Evolutionary conservation across 2,797 vertebrate species (phyloP).

Genomic region (Pithecia hirsuta): DNA sequence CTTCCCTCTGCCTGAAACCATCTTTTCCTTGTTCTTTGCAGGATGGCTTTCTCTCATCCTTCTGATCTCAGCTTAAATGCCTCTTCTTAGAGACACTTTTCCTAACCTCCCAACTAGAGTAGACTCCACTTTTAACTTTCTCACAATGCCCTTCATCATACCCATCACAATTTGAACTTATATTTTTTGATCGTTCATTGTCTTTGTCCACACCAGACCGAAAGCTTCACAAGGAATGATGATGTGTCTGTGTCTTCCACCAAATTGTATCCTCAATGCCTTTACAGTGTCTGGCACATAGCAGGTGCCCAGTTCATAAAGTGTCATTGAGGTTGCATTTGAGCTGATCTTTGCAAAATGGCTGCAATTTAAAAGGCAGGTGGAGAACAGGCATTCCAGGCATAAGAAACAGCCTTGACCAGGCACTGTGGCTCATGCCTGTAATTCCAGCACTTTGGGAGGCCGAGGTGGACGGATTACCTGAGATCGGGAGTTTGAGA

Average conservation of each 20-base stretch:
- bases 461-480: no score
- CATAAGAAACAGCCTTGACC: not conserved
- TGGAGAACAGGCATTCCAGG: not conserved
- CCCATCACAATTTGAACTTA: not conserved
- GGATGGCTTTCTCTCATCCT: not conserved
- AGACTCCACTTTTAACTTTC: not conserved
- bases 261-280: not conserved
- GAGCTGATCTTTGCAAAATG: not conserved
- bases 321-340: not conserved
- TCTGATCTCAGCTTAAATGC: not conserved
- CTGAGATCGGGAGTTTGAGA: no score
- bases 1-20: not conserved
- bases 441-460: no score
- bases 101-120: not conserved
- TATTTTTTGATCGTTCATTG: not conserved
- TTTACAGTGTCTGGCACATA: not conserved
- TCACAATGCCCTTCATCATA: not conserved
- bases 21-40: not conserved
- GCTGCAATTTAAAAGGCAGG: not conserved
- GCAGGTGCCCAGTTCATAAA: not conserved
- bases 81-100: not conserved
- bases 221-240: not conserved
- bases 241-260: not conserved
- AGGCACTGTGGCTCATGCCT: no score
- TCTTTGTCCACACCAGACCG: not conserved